phyloP scores from a whole-genome alignment of 1,140 invertebrate genomes.

The Cyclargus thomasi region DNA sequence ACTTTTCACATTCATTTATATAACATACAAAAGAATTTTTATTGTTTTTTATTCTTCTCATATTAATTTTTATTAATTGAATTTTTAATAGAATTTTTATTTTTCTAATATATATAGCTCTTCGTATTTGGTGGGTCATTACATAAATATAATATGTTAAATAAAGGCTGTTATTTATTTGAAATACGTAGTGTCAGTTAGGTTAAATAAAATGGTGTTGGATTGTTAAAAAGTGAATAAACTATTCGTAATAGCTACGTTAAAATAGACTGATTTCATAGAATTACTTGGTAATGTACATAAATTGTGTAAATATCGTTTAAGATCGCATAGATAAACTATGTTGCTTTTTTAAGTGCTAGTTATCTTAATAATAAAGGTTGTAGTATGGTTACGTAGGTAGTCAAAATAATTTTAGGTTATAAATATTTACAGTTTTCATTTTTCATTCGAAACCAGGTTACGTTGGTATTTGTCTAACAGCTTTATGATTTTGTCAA shows the following conservation, averaged over 20 bases:
- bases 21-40: too few species aligned
- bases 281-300: constrained; percentile 35
- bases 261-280: constrained; percentile 37
- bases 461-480: background rate
- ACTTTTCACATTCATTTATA: too few species aligned
- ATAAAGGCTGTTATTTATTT: constrained; percentile 3
- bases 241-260: constrained; percentile 14
- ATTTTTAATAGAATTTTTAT: too few species aligned
- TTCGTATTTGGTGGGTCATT: background rate
- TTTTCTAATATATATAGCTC: too few species aligned
- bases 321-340: background rate
- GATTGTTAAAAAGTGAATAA: background rate
- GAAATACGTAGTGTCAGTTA: background rate
- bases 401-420: background rate
- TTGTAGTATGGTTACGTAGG: background rate
- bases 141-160: background rate
- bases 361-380: background rate
- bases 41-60: too few species aligned
- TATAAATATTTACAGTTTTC: background rate
- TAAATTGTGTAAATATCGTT: constrained; percentile 21
- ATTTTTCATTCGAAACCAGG: background rate
- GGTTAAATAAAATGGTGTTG: background rate
- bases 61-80: too few species aligned
- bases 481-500: too few species aligned
- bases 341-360: background rate